These are phyloP conservation scores for Stictonetta naevosa DNA, from an alignment of 2,113 vertebrate species.

Conservation along the genomic window DNA sequence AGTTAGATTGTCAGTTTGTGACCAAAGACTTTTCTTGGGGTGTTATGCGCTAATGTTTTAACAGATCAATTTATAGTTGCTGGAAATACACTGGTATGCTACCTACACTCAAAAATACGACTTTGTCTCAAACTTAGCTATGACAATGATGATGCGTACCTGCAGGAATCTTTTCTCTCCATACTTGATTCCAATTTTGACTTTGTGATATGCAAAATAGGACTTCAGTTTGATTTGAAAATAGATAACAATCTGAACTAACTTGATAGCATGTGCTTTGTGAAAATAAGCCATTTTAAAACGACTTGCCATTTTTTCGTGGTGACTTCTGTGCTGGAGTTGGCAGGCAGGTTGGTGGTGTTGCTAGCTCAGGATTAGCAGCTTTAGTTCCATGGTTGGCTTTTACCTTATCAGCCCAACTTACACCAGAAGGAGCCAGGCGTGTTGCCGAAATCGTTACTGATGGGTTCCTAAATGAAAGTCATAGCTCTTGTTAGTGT, in stretches of 20 bases:
- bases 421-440: slow-evolving; percentile 87
- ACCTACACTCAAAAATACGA: background rate
- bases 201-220: background rate
- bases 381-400: slow-evolving; percentile 82
- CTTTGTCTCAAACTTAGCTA: background rate
- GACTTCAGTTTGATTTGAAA: background rate
- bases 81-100: background rate
- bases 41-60: background rate
- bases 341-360: slow-evolving; percentile 46
- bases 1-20: background rate
- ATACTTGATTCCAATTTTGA: background rate
- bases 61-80: background rate
- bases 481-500: background rate
- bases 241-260: background rate
- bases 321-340: slow-evolving; percentile 76
- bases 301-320: slow-evolving; percentile 78
- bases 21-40: background rate
- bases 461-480: slow-evolving; percentile 80
- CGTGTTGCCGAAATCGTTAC: slow-evolving; percentile 82
- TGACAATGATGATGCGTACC: background rate
- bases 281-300: background rate
- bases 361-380: slow-evolving; percentile 37
- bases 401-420: slow-evolving; percentile 97
- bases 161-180: background rate
- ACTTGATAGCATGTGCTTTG: background rate